phyloP scores from a whole-genome alignment of 2,888 invertebrate species.

The Helleia helle region DNA sequence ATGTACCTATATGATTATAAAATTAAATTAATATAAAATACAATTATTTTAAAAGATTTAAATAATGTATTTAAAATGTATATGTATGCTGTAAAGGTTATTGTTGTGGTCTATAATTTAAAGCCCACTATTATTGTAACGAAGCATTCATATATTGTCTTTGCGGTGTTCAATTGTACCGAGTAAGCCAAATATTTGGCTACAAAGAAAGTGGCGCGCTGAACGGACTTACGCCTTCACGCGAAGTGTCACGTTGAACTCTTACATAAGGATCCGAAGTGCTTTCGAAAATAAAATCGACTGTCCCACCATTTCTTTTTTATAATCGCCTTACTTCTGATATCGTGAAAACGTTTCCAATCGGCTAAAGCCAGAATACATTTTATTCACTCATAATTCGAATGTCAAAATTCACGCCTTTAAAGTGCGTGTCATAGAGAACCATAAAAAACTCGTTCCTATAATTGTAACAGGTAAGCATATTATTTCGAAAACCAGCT shows the following conservation, averaged over 20 bases:
- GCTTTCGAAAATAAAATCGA: constrained; percentile 69
- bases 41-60: no score
- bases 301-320: constrained; percentile 47
- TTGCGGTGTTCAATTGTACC: constrained; percentile 15
- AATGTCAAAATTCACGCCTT: background rate
- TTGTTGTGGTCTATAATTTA: background rate
- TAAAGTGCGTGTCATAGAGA: constrained; percentile 2
- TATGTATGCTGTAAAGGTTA: no score
- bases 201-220: constrained; percentile 65
- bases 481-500: constrained; percentile 28
- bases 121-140: background rate
- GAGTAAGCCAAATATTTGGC: constrained; percentile 54
- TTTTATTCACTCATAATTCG: background rate
- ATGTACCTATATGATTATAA: no score
- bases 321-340: constrained; percentile 39
- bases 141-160: constrained; percentile 12
- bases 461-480: constrained; percentile 1
- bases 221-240: constrained; percentile 44
- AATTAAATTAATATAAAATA: no score
- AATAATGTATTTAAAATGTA: no score
- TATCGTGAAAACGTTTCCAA: background rate
- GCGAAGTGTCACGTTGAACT: constrained; percentile 70
- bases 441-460: constrained; percentile 5
- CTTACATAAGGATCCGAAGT: constrained; percentile 66
- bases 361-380: background rate